These are phyloP conservation scores for Pristionchus mayeri DNA, from an alignment of 2,888 invertebrate genomes.

Conservation along the genomic window DNA sequence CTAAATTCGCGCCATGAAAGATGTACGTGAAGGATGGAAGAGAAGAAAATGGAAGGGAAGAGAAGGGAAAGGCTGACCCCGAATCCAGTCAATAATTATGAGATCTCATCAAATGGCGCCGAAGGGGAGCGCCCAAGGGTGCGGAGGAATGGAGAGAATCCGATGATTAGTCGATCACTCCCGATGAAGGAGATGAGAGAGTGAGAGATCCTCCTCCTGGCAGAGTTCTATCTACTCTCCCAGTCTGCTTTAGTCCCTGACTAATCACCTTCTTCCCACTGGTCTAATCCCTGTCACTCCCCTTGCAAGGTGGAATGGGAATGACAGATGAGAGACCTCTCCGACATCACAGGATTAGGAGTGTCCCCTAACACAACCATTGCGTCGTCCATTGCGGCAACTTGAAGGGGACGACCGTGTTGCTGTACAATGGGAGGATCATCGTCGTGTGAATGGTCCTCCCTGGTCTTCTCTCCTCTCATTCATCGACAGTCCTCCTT, in stretches of 20 bases:
- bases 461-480: background rate
- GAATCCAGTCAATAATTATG: background rate
- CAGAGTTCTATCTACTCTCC: background rate
- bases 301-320: background rate
- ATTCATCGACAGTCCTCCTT: background rate
- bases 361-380: background rate
- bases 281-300: background rate
- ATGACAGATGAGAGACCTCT: slow-evolving; percentile 6
- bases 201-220: background rate
- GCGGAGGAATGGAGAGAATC: background rate
- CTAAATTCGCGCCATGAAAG: background rate
- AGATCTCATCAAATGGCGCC: background rate
- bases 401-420: no score
- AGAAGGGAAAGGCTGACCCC: background rate
- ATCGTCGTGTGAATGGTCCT: background rate
- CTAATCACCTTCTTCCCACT: background rate
- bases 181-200: background rate
- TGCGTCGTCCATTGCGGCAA: background rate
- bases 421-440: background rate
- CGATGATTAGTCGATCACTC: no score
- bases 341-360: background rate
- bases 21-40: background rate
- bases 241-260: background rate
- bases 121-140: slow-evolving; percentile 5
- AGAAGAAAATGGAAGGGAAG: background rate